Percentiles rank a stretch among this genome's conserved stretches.
Conservation (phyloP, 2,113 vertebrate genomes). For the Heliornis fulica region DNA sequence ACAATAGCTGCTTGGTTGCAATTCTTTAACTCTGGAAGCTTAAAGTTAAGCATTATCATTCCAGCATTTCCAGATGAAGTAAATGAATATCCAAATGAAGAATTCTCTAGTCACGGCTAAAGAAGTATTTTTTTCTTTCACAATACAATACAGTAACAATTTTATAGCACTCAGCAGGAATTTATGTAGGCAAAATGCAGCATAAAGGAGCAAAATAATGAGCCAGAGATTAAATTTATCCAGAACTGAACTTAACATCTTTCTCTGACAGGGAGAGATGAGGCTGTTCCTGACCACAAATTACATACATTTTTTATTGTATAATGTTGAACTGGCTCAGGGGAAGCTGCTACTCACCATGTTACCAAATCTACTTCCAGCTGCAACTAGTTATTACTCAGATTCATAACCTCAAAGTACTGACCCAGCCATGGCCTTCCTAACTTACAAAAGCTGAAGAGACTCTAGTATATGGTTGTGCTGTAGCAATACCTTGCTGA, state of each 20-base stretch:
- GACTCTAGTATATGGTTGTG: not conserved
- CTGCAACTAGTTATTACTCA: not conserved
- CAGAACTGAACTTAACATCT: not conserved
- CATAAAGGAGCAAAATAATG: not conserved
- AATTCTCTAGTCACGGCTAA: constrained; percentile 56
- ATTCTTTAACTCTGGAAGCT: constrained; percentile 56
- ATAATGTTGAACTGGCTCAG: not conserved
- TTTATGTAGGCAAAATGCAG: not conserved
- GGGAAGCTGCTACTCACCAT: not conserved
- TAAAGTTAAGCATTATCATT: constrained; percentile 60
- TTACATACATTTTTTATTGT: not conserved
- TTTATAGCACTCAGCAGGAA: not conserved
- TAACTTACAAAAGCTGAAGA: not conserved
- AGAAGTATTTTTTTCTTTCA: not conserved
- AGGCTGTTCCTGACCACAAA: not conserved
- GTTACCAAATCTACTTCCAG: not conserved
- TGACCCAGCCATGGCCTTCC: not conserved
- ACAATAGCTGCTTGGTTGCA: constrained; percentile 59
- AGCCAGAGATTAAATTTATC: not conserved
- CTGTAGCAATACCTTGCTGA: not conserved
- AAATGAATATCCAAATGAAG: constrained; percentile 64
- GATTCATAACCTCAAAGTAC: not conserved
- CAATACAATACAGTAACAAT: not conserved
- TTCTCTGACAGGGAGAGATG: not conserved
- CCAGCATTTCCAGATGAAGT: constrained; percentile 41